Percentiles rank a stretch among this genome's conserved stretches.
Evolutionary conservation across 1,140 invertebrate genomes (phyloP).

Genomic region (Drosophila willistoni): DNA sequence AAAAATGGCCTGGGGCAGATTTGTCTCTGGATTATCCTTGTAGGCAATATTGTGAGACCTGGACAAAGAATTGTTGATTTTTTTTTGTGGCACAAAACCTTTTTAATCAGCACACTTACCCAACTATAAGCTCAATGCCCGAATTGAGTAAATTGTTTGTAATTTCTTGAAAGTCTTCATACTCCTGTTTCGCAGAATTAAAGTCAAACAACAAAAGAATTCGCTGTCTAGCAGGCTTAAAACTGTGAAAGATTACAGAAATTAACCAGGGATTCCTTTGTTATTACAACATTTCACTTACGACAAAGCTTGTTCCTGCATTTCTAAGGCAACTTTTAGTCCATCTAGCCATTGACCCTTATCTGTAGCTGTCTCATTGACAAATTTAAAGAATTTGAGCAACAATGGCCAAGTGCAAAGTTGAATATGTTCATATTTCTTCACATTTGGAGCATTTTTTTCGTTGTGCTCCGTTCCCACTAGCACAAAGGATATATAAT

Average conservation of each 20-base stretch:
- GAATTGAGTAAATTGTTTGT: conserved; percentile 33
- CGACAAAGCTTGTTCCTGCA: conserved; percentile 40
- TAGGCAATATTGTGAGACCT: conserved; percentile 68
- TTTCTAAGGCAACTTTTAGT: conserved; percentile 44
- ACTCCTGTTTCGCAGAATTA: conserved; percentile 53
- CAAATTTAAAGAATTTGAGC: conserved; percentile 54
- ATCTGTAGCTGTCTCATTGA: conserved; percentile 50
- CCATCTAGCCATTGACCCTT: conserved; percentile 72
- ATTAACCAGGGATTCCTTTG: background rate
- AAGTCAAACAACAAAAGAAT: conserved; percentile 75
- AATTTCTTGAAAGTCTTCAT: conserved; percentile 44
- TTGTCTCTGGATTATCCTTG: conserved; percentile 58
- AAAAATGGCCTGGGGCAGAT: conserved; percentile 59
- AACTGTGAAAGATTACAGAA: background rate
- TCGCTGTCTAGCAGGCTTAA: conserved; percentile 42
- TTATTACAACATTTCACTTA: conserved; percentile 24
- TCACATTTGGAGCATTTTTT: conserved; percentile 38
- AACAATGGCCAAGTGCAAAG: conserved; percentile 68
- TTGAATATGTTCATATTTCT: conserved; percentile 23
- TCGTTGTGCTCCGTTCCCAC: conserved; percentile 51
- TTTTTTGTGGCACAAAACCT: background rate
- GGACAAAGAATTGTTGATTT: background rate
- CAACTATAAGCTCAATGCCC: conserved; percentile 65
- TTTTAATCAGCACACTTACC: conserved; percentile 37
- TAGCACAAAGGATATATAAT: conserved; percentile 70